phyloP scores from a whole-genome alignment of 2,113 vertebrate genomes.

The Daboia siamensis region DNA sequence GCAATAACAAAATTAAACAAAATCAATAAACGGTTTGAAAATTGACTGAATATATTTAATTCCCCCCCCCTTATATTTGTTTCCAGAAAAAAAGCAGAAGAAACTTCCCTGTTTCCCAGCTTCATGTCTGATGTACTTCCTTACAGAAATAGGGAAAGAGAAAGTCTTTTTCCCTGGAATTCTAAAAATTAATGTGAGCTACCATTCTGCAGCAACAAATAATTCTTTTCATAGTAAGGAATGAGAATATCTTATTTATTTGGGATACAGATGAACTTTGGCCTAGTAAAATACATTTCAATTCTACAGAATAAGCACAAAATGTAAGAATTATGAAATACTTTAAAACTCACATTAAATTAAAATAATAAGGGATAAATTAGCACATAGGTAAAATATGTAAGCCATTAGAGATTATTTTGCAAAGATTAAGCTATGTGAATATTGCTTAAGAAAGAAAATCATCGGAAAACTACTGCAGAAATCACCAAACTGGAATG shows the following conservation, averaged over 20 bases:
- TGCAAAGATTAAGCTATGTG: constrained; percentile 65
- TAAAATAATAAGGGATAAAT: constrained; percentile 29
- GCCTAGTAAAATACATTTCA: constrained; percentile 20
- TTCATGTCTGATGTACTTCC: background rate
- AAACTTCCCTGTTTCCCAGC: background rate
- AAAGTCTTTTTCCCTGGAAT: background rate
- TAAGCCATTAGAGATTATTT: constrained; percentile 42
- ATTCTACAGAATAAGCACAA: background rate
- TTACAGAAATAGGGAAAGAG: background rate
- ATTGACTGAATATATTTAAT: background rate
- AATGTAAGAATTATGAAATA: background rate
- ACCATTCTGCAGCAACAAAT: background rate
- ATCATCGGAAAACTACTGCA: constrained; percentile 77
- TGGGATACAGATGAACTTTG: constrained; percentile 49
- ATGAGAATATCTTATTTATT: constrained; percentile 1
- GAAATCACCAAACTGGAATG: constrained; percentile 77
- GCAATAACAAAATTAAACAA: background rate
- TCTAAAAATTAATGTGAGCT: background rate
- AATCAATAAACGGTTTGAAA: background rate
- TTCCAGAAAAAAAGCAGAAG: background rate
- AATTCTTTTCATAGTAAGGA: constrained; percentile 3
- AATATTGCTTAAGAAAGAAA: constrained; percentile 78
- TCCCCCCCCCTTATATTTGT: background rate
- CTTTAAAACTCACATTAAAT: background rate
- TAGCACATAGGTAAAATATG: constrained; percentile 5